A percentile compares a stretch with the other conserved stretches of the same genome.
These are phyloP conservation scores for Synaphobranchus kaupii DNA, from an alignment of 2,797 vertebrate species.

Conservation along the genomic window DNA sequence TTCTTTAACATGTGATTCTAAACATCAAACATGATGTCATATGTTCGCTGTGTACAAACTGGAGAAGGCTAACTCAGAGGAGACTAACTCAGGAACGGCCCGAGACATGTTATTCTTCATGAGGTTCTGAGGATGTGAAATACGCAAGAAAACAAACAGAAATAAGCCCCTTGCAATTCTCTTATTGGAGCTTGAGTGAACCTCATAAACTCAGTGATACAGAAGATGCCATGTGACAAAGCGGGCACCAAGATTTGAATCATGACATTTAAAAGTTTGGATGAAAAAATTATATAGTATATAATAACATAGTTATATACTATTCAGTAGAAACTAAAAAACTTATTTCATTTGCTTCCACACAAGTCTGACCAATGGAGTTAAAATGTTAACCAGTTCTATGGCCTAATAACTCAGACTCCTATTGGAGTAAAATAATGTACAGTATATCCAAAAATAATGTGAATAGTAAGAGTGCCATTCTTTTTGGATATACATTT, in stretches of 20 bases:
- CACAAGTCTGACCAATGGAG: no score
- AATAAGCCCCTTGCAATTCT: slow-evolving; percentile 19
- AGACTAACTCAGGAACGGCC: neutral
- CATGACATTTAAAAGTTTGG: neutral
- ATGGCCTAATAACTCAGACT: neutral
- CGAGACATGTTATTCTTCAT: neutral
- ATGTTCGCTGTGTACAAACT: neutral
- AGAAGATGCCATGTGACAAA: neutral
- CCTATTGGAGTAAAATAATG: neutral
- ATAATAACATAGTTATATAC: no score
- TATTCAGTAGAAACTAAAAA: no score
- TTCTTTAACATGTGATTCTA: slow-evolving; percentile 9
- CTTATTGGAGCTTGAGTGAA: slow-evolving; percentile 8
- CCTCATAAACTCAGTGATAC: slow-evolving; percentile 11
- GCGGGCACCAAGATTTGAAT: neutral
- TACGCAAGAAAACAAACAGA: neutral
- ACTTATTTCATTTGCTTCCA: no score
- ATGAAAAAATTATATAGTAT: neutral
- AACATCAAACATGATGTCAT: neutral
- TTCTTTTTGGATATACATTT: neutral
- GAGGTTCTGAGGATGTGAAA: slow-evolving; percentile 9
- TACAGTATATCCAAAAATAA: neutral
- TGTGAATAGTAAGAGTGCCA: neutral
- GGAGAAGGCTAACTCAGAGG: neutral
- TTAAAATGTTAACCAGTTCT: neutral